Base-by-base conservation (phyloP, 1,140 invertebrate species). In the Portunus trituberculatus region DNA sequence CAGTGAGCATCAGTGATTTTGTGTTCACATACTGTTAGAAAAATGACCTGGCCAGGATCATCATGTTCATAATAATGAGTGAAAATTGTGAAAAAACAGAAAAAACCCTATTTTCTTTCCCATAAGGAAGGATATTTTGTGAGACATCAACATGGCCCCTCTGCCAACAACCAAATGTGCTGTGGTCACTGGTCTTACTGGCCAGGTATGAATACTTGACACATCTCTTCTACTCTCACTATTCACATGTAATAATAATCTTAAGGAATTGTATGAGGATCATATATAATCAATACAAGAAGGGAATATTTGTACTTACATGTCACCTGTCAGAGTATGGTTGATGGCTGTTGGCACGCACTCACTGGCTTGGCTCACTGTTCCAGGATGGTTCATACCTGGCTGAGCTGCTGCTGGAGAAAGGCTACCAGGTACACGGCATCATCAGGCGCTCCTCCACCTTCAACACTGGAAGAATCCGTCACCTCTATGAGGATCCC, bases 341-440 rank as follows among this genome's bases (percentile, higher is more conserved):
- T 0, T 59, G 52, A 12, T 59, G 52, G 52, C 0, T 59, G 52
- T 20, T 12, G 52, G 52, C 52, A 20, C 16, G 14, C 48, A 52
- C 6, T 6, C 14, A 52, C 14, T 52, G 31, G 76, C 32, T 8
- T 84, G 28, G 14, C 2, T 28, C 3, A 28, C 28, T 6, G 7
- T 92, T 97, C n/a, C 96, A 99, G 99, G 99, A 99, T 98, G 99
- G 99, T 28, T 99, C 99, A 0, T 99, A 99, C 97, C 97, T 99
- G 96, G 99, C 99, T 4, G 99, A 99, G 97, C 98, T 99, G 96
- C 97, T 99, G 2, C 97, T 99, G 3, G 97, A 98, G 16, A 99
- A 99, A 97, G 99, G 99, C 3, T 99, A 99, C 97, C 98, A 98
- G 97, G 99, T 99, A 0, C 99, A 99, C 97, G 99, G 99, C 0